Conservation (phyloP, 2,797 vertebrate species). For the Octomys mimax region DNA sequence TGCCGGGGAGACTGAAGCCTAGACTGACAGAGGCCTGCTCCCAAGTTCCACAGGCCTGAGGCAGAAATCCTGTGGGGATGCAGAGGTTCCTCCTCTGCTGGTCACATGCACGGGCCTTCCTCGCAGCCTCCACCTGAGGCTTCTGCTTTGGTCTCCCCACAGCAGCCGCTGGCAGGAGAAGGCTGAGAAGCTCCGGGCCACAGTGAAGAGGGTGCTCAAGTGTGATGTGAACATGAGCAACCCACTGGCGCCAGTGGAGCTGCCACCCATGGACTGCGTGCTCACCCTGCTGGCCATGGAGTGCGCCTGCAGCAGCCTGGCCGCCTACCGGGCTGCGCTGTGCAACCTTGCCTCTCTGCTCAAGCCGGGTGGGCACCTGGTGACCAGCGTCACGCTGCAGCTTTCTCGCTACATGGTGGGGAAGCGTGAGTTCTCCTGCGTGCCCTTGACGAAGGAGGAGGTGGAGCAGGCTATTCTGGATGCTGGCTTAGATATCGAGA, state of each 20-base stretch:
- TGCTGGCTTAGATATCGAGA: constrained; percentile 14
- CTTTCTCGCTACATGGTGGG: constrained; percentile 71
- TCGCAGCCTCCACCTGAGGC: not conserved
- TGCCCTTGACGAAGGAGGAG: constrained; percentile 70
- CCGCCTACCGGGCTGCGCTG: constrained; percentile 59
- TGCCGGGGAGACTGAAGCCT: not conserved
- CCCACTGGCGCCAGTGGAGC: constrained; percentile 68
- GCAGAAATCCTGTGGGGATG: not conserved
- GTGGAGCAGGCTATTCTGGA: constrained; percentile 63
- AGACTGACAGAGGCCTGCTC: not conserved
- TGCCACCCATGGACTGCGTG: constrained; percentile 79
- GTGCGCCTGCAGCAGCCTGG: constrained; percentile 77
- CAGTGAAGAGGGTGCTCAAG: constrained; percentile 78
- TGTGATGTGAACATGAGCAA: constrained; percentile 81
- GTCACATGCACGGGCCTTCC: not conserved
- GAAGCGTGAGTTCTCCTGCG: constrained; percentile 62
- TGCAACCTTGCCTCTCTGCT: constrained; percentile 76
- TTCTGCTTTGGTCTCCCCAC: not conserved
- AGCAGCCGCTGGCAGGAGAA: constrained; percentile 75
- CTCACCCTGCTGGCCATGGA: constrained; percentile 82
- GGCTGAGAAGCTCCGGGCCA: constrained; percentile 74
- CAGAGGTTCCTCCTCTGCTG: not conserved
- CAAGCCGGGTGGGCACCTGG: constrained; percentile 76
- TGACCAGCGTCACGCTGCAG: constrained; percentile 71
- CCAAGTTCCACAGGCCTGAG: not conserved